Base-by-base conservation (phyloP, 92 coral and sea anemone species). In the Epizoanthus ramosus region DNA sequence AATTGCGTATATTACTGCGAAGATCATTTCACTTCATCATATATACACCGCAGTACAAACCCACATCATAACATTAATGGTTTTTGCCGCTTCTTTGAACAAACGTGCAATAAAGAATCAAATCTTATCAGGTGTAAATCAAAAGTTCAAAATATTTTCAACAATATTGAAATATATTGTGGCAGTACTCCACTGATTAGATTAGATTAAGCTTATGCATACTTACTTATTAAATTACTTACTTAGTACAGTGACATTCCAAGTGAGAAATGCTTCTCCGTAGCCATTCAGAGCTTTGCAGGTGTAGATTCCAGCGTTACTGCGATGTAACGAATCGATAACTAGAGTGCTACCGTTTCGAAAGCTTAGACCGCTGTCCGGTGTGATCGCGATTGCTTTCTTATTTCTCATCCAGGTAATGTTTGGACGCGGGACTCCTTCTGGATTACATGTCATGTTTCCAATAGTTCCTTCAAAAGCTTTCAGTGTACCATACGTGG, bases 221-320 rank as follows among this genome's bases (percentile, higher is more conserved):
- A 37, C 43, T 37, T 37, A 37, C 43, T 8, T 47, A 9, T 12
- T 8, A 47, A 47, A 9, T 47, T 47, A 47, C 60, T 52, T 73
- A 73, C 63, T 24, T 73, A 50, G 52, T 35, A 73, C 10, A 18
- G 53, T 31, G 19, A 73, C n/a, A 22, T 53, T 73, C 79, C 79
- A 73, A 8, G 37, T 24, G 39, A 53, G 63, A 9, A 22, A 18
- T 8, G 79, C 79, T 53, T 73, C 21, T 15, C 79, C 79, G 59
- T 47, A 13, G 0, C n/a, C 59, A 60, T 73, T 73, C 0, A n/a
- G 19, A 23, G 79, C 79, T 53, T 73, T 73, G 41, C 79, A 73
- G 18, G 41, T 52, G 21, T 50, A 52, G 16, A 39, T n/a, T 47
- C 50, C 59, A 3, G 16, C 63, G 21, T 73, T 60, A 52, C 60